These are phyloP conservation scores for Onychomys arenicola DNA, from an alignment of 2,797 vertebrate genomes.

Conservation along the genomic window DNA sequence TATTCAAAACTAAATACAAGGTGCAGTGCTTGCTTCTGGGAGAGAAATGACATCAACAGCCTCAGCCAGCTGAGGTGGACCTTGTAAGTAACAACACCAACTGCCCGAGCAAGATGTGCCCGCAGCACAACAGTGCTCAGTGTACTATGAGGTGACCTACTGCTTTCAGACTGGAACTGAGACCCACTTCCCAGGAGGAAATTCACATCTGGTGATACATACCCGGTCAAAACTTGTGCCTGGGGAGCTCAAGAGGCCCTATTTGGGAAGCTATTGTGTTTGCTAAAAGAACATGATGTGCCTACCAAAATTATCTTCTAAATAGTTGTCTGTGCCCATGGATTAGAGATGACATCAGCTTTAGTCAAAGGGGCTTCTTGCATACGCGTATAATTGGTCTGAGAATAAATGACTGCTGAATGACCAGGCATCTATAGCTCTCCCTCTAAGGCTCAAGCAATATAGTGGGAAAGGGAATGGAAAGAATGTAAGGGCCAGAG, in stretches of 20 bases:
- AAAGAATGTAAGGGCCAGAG: background rate
- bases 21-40: background rate
- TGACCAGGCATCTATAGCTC: too few relatives aligned
- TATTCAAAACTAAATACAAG: background rate
- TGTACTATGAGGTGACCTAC: background rate
- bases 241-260: background rate
- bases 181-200: background rate
- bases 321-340: background rate
- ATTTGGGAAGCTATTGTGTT: background rate
- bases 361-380: background rate
- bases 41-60: background rate
- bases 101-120: background rate
- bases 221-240: background rate
- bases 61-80: background rate
- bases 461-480: background rate
- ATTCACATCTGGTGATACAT: background rate
- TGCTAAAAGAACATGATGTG: background rate
- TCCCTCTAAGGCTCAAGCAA: background rate
- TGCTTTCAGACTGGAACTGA: background rate
- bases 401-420: background rate
- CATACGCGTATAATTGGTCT: background rate
- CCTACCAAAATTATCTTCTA: background rate
- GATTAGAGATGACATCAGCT: background rate
- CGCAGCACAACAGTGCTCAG: background rate
- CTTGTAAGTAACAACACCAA: background rate